These are phyloP conservation scores for Ormyrus nitidulus DNA, from an alignment of 2,888 invertebrate genomes.

Conservation along the genomic window DNA sequence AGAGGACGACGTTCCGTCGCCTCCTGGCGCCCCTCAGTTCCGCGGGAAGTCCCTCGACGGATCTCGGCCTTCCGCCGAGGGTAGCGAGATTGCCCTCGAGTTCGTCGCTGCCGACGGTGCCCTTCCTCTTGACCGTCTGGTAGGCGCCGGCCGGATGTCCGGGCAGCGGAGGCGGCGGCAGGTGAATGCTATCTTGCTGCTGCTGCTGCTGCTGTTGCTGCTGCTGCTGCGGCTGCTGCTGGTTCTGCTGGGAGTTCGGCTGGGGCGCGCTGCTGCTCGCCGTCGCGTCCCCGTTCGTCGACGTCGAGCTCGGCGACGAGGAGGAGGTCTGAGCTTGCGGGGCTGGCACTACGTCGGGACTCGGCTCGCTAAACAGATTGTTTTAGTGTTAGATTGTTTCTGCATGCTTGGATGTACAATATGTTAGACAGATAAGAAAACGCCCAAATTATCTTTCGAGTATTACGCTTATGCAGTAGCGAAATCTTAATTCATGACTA, in stretches of 20 bases:
- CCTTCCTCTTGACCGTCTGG: constrained; percentile 90
- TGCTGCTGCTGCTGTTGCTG: constrained; percentile 76
- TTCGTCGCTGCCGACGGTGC: constrained; percentile 80
- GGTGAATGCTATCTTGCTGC: constrained; percentile 81
- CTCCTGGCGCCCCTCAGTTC: constrained; percentile 86
- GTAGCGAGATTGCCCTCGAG: constrained; percentile 87
- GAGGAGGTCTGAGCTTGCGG: constrained; percentile 87
- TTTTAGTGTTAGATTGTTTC: background rate
- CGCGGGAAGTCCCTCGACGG: constrained; percentile 89
- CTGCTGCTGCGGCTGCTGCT: constrained; percentile 77
- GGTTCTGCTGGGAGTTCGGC: constrained; percentile 74
- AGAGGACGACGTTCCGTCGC: constrained; percentile 77
- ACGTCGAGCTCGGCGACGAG: constrained; percentile 83
- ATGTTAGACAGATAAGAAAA: too few species aligned
- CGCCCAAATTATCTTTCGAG: too few species aligned
- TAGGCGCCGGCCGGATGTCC: constrained; percentile 88
- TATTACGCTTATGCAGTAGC: too few species aligned
- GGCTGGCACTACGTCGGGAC: constrained; percentile 87
- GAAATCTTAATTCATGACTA: too few species aligned
- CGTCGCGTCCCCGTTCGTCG: constrained; percentile 76
- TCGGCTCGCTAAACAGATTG: constrained; percentile 81
- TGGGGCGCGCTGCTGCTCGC: constrained; percentile 77
- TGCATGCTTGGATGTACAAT: background rate
- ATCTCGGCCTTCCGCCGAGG: constrained; percentile 90
- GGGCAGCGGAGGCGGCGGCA: constrained; percentile 88